These are phyloP conservation scores for Tetanocera ferruginea DNA, from an alignment of 2,888 invertebrate genomes.

Conservation along the genomic window DNA sequence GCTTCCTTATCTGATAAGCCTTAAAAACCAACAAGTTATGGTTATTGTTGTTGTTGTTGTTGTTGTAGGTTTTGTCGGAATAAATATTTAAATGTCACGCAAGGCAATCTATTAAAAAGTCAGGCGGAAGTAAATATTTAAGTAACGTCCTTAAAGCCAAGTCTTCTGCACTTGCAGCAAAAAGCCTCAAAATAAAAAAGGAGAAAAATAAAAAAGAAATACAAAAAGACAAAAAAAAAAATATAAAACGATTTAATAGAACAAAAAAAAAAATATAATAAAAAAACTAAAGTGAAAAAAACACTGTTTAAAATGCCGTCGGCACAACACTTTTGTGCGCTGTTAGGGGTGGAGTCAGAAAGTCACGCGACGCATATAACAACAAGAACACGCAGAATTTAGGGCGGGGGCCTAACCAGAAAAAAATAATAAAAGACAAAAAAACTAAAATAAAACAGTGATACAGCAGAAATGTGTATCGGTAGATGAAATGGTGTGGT, in stretches of 20 bases:
- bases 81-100: constrained; percentile 25
- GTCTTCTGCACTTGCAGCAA: neutral
- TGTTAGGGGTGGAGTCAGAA: constrained; percentile 28
- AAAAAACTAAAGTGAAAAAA: neutral
- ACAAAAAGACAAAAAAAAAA: neutral
- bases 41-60: neutral
- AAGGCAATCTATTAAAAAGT: constrained; percentile 5
- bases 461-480: neutral
- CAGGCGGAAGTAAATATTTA: constrained; percentile 19
- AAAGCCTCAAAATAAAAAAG: neutral
- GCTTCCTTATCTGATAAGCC: constrained; percentile 22
- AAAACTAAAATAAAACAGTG: neutral
- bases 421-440: neutral
- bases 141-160: constrained; percentile 21
- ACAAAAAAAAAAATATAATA: neutral
- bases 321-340: constrained; percentile 23
- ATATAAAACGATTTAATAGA: neutral
- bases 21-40: neutral
- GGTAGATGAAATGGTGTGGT: neutral
- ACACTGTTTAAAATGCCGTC: constrained; percentile 25
- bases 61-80: neutral
- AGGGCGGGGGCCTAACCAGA: neutral
- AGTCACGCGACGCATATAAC: constrained; percentile 20
- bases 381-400: neutral
- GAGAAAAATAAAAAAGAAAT: neutral